Conservation (phyloP, 2,113 vertebrate species). For the Campylorhamphus procurvoides region DNA sequence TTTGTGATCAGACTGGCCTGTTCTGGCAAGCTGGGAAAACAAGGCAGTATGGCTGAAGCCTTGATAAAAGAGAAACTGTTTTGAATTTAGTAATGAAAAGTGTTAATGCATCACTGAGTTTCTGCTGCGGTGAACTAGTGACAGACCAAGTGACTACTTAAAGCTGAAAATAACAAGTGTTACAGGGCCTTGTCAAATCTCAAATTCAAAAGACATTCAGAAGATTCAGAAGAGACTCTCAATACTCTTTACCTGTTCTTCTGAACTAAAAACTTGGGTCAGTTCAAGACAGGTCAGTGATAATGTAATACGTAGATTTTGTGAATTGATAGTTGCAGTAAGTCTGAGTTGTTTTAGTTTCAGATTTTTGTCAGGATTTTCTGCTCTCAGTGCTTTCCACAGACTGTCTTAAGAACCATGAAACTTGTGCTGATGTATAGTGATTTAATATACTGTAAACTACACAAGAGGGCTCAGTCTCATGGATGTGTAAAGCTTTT, state of each 20-base stretch:
- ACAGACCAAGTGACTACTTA: neutral
- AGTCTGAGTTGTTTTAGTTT: neutral
- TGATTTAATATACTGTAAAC: neutral
- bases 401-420: neutral
- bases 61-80: constrained; percentile 6
- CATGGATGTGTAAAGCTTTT: neutral
- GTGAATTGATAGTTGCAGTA: neutral
- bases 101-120: constrained; percentile 26
- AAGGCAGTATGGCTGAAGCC: neutral
- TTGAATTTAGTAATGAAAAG: neutral
- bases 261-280: neutral
- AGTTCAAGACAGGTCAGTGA: neutral
- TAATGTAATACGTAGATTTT: neutral
- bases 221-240: neutral
- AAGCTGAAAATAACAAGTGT: neutral
- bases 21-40: neutral
- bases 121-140: neutral
- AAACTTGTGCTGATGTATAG: neutral
- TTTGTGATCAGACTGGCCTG: neutral
- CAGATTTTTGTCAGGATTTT: neutral
- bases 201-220: neutral
- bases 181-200: neutral
- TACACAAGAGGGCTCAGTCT: neutral
- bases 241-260: neutral
- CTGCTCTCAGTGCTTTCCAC: neutral